Percentiles rank a stretch among this genome's conserved stretches.
Evolutionary conservation across 2,797 vertebrate genomes (phyloP).

Genomic region (Esox lucius): DNA sequence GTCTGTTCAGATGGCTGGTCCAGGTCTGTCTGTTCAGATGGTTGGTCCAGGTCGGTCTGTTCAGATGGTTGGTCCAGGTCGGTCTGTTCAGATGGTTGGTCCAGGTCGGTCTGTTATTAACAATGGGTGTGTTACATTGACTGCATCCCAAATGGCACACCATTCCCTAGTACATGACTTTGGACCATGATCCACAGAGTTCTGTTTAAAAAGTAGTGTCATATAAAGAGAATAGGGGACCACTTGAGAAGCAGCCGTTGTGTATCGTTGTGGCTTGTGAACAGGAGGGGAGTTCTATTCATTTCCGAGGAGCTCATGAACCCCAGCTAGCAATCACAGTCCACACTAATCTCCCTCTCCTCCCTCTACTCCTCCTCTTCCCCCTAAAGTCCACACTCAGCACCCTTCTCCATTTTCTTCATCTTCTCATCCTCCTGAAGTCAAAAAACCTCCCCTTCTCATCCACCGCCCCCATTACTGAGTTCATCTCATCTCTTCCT

Average conservation of each 20-base stretch:
- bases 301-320: constrained; percentile 66
- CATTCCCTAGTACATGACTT: background rate
- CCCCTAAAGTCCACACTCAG: background rate
- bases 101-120: no score
- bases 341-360: constrained; percentile 55
- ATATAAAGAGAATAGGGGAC: background rate
- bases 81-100: no score
- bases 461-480: background rate
- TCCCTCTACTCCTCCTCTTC: constrained; percentile 45
- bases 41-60: background rate
- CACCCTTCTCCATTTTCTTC: constrained; percentile 46
- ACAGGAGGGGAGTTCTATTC: constrained; percentile 38
- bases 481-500: constrained; percentile 45
- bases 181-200: no score
- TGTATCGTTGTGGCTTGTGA: constrained; percentile 6
- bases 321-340: constrained; percentile 55
- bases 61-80: background rate
- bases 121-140: constrained; percentile 5
- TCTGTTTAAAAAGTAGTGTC: background rate
- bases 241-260: constrained; percentile 11
- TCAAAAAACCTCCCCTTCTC: constrained; percentile 46
- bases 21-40: background rate
- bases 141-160: background rate
- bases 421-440: constrained; percentile 56
- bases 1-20: no score